phyloP scores from a whole-genome alignment of 1,140 invertebrate genomes.

The Limonius californicus region DNA sequence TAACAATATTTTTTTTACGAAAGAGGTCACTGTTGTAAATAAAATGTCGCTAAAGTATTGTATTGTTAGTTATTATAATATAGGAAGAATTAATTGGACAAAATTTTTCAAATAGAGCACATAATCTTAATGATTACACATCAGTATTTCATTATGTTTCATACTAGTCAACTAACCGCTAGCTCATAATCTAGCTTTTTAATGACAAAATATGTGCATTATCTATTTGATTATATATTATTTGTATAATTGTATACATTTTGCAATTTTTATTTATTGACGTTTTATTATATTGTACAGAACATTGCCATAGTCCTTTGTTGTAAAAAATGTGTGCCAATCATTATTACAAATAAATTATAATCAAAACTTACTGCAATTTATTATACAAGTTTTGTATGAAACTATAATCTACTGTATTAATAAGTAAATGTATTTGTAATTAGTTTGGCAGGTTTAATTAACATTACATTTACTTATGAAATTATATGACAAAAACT shows the following conservation, averaged over 20 bases:
- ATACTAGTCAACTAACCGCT: conserved; percentile 20
- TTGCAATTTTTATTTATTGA: conserved; percentile 18
- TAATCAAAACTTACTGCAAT: conserved; percentile 21
- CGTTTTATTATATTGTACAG: conserved; percentile 34
- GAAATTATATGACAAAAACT: too few species aligned
- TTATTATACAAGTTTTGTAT: too few species aligned
- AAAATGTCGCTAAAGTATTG: conserved; percentile 36
- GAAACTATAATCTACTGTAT: too few species aligned
- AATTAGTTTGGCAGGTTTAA: too few species aligned
- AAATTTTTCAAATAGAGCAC: conserved; percentile 35
- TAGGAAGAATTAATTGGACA: conserved; percentile 27
- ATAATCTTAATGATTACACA: conserved; percentile 33
- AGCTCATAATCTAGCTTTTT: conserved; percentile 6
- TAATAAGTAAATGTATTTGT: too few species aligned
- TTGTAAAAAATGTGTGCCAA: conserved; percentile 46
- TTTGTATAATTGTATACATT: conserved; percentile 23
- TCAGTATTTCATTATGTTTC: conserved; percentile 31
- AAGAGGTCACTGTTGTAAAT: conserved; percentile 40
- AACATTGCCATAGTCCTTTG: conserved; percentile 41
- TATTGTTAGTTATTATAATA: conserved; percentile 30
- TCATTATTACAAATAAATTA: conserved; percentile 44
- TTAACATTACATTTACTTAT: too few species aligned
- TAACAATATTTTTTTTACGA: conserved; percentile 38
- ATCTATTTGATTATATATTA: conserved; percentile 21
- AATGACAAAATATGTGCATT: conserved; percentile 4